A percentile compares a stretch with the other conserved stretches of the same genome.
Evolutionary conservation across 2,797 vertebrate genomes (phyloP).

Genomic region (Cynopterus sphinx): DNA sequence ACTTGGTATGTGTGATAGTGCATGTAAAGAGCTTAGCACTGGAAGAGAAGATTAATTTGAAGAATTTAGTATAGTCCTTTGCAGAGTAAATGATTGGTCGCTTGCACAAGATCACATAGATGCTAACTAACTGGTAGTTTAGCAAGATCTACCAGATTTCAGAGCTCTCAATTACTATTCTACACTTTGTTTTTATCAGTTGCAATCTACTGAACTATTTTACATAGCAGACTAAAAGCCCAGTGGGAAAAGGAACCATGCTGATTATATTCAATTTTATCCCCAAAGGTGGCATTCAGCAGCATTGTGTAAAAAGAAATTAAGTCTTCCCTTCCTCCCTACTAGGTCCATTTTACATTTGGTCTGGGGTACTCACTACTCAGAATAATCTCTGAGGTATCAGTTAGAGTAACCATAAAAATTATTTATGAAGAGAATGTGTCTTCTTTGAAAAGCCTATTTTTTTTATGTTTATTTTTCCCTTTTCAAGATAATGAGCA

Average conservation of each 20-base stretch:
- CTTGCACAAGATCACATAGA: not conserved
- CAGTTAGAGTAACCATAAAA: slow-evolving; percentile 58
- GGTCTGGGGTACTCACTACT: slow-evolving; percentile 53
- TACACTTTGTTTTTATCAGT: not conserved
- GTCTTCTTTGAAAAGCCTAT: slow-evolving; percentile 32
- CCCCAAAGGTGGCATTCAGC: not conserved
- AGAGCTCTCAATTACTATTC: not conserved
- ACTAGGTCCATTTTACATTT: not conserved
- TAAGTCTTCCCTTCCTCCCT: not conserved
- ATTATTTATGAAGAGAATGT: not conserved
- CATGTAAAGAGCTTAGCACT: not conserved
- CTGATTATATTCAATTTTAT: not conserved
- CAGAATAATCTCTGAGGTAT: slow-evolving; percentile 68
- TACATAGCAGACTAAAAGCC: not conserved
- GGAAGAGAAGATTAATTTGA: slow-evolving; percentile 27
- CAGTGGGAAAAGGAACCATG: not conserved
- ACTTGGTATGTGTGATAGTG: not conserved
- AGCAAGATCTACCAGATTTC: slow-evolving; percentile 9
- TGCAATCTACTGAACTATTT: not conserved
- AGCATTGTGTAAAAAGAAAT: not conserved
- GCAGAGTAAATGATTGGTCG: not conserved
- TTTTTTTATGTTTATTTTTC: slow-evolving; percentile 43
- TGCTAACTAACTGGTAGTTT: not conserved
- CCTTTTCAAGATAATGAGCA: not conserved
- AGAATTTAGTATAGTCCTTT: not conserved